These are phyloP conservation scores for Bombyx mori DNA, from an alignment of 1,140 invertebrate genomes.

Conservation along the genomic window DNA sequence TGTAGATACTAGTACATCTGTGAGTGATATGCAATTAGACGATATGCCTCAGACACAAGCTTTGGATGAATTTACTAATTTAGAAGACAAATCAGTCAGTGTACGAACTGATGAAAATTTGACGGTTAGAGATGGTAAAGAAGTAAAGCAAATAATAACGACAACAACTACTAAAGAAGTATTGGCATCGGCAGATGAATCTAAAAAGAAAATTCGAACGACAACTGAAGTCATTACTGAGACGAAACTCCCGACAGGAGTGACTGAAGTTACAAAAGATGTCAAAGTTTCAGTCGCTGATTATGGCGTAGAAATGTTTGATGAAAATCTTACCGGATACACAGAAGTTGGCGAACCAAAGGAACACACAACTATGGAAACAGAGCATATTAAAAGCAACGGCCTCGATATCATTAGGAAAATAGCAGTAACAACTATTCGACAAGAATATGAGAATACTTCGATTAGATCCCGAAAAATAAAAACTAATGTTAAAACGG, in stretches of 20 bases:
- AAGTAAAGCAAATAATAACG: conserved; percentile 54
- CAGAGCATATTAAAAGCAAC: conserved; percentile 41
- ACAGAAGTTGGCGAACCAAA: conserved; percentile 40
- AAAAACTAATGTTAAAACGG: conserved; percentile 54
- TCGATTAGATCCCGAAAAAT: conserved; percentile 46
- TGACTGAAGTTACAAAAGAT: conserved; percentile 57
- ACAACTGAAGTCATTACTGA: conserved; percentile 56
- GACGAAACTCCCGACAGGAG: conserved; percentile 52
- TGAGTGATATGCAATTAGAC: conserved; percentile 35
- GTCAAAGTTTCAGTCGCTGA: conserved; percentile 58
- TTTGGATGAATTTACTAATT: conserved; percentile 26
- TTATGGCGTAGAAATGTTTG: conserved; percentile 38
- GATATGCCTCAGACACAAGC: conserved; percentile 19
- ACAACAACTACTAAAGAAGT: conserved; percentile 63
- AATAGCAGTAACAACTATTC: conserved; percentile 48
- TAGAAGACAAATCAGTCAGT: conserved; percentile 46
- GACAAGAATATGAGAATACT: conserved; percentile 49
- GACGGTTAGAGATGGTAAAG: conserved; percentile 42
- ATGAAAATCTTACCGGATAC: conserved; percentile 35
- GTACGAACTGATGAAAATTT: conserved; percentile 47
- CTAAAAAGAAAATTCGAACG: conserved; percentile 55
- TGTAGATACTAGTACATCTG: conserved; percentile 37
- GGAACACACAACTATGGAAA: conserved; percentile 31
- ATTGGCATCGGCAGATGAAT: conserved; percentile 26
- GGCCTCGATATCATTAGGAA: conserved; percentile 45